phyloP scores from a whole-genome alignment of 37 sponge, comb jelly and placozoan species.

The Beroe forskalii region DNA sequence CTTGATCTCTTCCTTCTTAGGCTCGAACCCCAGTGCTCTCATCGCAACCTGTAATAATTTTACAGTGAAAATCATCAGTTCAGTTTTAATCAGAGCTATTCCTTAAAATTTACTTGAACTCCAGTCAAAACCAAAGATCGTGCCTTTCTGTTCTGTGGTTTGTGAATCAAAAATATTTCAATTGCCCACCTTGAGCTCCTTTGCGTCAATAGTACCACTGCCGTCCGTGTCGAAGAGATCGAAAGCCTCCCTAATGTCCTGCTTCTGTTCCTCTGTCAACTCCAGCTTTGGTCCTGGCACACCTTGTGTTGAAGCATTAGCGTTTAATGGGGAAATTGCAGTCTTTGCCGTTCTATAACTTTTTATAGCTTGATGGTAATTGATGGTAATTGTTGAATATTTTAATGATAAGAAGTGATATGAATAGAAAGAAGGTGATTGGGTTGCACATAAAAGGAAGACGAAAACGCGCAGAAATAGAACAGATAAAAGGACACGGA shows the following conservation, averaged over 20 bases:
- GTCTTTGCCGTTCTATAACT: not conserved
- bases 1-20: constrained; percentile 98
- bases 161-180: too few species aligned
- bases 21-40: constrained; percentile 86
- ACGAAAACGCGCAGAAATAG: too few species aligned
- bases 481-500: too few species aligned
- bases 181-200: constrained; percentile 98
- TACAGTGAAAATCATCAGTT: too few species aligned
- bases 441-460: too few species aligned
- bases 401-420: too few species aligned
- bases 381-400: not conserved
- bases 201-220: constrained; percentile 92
- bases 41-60: constrained; percentile 80
- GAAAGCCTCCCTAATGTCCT: constrained; percentile 97
- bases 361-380: not conserved
- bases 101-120: too few species aligned
- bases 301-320: not conserved
- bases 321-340: not conserved
- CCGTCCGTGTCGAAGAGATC: constrained; percentile 98
- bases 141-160: too few species aligned
- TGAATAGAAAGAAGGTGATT: too few species aligned
- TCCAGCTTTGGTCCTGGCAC: constrained; percentile 86
- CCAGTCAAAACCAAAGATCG: too few species aligned
- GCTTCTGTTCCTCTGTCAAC: constrained; percentile 97
- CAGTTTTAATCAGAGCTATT: too few species aligned